phyloP scores from a whole-genome alignment of 2,113 vertebrate species.

The Anoplopoma fimbria region DNA sequence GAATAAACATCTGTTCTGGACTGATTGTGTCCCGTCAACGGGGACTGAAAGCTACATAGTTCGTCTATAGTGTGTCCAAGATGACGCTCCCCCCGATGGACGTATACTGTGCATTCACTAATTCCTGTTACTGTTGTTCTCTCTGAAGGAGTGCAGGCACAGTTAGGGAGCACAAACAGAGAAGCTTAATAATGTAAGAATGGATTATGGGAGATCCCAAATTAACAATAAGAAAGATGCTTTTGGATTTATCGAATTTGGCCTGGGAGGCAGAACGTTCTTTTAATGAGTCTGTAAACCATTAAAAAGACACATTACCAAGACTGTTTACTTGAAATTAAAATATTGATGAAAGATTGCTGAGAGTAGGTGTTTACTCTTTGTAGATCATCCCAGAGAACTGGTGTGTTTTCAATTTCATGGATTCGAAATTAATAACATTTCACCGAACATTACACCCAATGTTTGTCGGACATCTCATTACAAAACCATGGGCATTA shows the following conservation, averaged over 20 bases:
- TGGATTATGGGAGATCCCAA: slow-evolving; percentile 42
- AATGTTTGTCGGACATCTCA: not conserved
- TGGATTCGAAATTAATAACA: not conserved
- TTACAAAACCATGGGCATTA: not conserved
- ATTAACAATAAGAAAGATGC: slow-evolving; percentile 40
- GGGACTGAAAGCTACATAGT: slow-evolving; percentile 65
- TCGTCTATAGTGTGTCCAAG: slow-evolving; percentile 76
- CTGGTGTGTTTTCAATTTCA: not conserved
- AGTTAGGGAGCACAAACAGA: not conserved
- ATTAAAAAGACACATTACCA: slow-evolving; percentile 31
- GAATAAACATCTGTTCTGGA: slow-evolving; percentile 76
- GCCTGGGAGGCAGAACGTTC: slow-evolving; percentile 23
- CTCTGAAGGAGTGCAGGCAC: slow-evolving; percentile 2
- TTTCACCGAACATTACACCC: not conserved
- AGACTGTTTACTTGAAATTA: slow-evolving; percentile 18
- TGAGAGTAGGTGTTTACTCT: not conserved
- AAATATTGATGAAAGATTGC: slow-evolving; percentile 9
- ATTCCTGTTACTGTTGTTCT: slow-evolving; percentile 38
- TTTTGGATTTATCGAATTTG: slow-evolving; percentile 37
- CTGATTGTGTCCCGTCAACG: slow-evolving; percentile 75
- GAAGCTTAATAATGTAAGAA: slow-evolving; percentile 38
- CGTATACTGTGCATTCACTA: slow-evolving; percentile 30
- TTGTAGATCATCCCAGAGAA: not conserved
- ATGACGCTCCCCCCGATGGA: slow-evolving; percentile 50
- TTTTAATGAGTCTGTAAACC: slow-evolving; percentile 36